A percentile compares a stretch with the other conserved stretches of the same genome.
Conservation (phyloP, 1,140 invertebrate species). For the Hesperophylax magnus region DNA sequence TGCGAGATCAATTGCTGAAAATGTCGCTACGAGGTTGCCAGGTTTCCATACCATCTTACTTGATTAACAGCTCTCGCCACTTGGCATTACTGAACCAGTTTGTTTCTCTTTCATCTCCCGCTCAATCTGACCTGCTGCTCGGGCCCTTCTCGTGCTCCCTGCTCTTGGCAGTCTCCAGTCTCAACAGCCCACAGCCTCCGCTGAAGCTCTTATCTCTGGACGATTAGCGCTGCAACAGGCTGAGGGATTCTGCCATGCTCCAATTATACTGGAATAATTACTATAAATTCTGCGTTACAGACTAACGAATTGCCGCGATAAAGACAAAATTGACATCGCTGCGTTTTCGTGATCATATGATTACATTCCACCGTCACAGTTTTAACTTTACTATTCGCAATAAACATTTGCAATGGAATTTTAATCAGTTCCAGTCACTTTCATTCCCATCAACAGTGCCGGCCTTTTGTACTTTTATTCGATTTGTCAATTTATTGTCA, state of each 20-base stretch:
- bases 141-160: not conserved
- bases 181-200: not conserved
- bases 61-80: constrained; percentile 28
- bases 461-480: not conserved
- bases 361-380: not conserved
- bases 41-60: not conserved
- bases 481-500: not conserved
- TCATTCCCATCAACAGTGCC: too few species aligned
- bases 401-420: too few species aligned
- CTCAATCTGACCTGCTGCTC: constrained; percentile 2
- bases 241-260: constrained; percentile 26
- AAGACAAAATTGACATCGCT: not conserved
- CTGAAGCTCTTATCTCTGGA: constrained; percentile 35
- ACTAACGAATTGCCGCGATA: constrained; percentile 11
- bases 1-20: constrained; percentile 21
- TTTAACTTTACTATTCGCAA: not conserved
- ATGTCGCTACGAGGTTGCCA: constrained; percentile 2
- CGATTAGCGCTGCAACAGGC: constrained; percentile 41
- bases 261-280: constrained; percentile 49
- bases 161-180: not conserved
- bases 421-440: too few species aligned
- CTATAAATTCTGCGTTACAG: constrained; percentile 27
- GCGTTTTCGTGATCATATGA: not conserved
- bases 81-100: constrained; percentile 32
- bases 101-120: constrained; percentile 39